Evolutionary conservation across 2,888 invertebrate species (phyloP).

Genomic region (Microctonus hyperodae): DNA sequence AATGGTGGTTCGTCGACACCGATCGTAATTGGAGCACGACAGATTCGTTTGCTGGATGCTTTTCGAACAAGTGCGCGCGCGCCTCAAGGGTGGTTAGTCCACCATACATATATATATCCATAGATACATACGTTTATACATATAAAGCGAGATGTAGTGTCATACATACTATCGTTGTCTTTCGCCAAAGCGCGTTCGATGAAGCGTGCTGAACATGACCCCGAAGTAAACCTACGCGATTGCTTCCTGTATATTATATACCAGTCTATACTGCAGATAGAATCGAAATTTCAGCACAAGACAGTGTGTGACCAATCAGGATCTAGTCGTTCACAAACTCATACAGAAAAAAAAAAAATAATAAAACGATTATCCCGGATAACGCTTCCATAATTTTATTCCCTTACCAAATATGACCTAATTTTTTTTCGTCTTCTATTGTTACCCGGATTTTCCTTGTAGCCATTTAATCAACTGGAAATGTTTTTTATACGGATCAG

Average conservation of each 20-base stretch:
- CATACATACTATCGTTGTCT: background rate
- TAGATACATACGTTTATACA: background rate
- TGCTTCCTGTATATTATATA: background rate
- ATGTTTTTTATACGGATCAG: background rate
- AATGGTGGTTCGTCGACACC: constrained; percentile 39
- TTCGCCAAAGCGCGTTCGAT: background rate
- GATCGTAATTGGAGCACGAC: constrained; percentile 40
- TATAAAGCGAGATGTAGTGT: no score
- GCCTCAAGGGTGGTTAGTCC: constrained; percentile 13
- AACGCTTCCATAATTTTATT: constrained; percentile 9
- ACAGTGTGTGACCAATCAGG: background rate
- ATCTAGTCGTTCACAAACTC: background rate
- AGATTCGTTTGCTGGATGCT: constrained; percentile 35
- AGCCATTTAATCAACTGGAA: constrained; percentile 3
- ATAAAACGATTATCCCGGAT: constrained; percentile 18
- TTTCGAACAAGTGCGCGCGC: constrained; percentile 17
- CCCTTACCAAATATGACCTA: background rate
- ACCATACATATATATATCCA: background rate
- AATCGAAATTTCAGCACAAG: background rate
- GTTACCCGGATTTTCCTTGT: constrained; percentile 1
- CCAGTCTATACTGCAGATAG: background rate
- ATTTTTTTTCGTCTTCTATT: background rate
- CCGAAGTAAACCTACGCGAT: constrained; percentile 30
- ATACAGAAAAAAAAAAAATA: background rate
- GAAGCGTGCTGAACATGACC: constrained; percentile 1